A percentile compares a stretch with the other conserved stretches of the same genome.
These are phyloP conservation scores for Urocyon cinereoargenteus DNA, from an alignment of 2,797 vertebrate species.

Conservation along the genomic window DNA sequence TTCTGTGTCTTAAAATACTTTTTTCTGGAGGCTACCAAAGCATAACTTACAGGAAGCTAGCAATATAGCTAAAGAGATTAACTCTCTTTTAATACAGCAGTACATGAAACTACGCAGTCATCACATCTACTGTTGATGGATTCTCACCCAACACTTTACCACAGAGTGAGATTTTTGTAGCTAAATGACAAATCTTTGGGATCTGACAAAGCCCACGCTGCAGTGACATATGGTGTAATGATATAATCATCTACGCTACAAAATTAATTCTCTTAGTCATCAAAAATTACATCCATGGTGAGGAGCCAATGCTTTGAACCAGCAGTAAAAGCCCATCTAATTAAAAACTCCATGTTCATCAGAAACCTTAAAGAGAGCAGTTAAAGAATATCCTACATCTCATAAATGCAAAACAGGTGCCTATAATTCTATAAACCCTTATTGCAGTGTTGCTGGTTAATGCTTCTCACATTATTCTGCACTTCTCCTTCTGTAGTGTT, in stretches of 20 bases:
- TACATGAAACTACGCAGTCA: neutral
- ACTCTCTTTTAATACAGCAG: neutral
- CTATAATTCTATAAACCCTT: slow-evolving; percentile 46
- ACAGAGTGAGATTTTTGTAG: slow-evolving; percentile 27
- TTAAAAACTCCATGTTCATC: slow-evolving; percentile 79
- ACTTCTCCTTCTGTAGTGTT: neutral
- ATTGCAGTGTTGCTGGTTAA: slow-evolving; percentile 59
- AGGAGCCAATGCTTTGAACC: slow-evolving; percentile 67
- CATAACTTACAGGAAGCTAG: neutral
- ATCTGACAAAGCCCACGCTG: neutral
- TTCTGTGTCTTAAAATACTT: neutral
- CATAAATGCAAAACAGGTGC: slow-evolving; percentile 61
- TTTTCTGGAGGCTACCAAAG: neutral
- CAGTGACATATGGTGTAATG: slow-evolving; percentile 51
- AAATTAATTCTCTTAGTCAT: slow-evolving; percentile 70
- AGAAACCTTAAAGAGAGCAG: slow-evolving; percentile 50
- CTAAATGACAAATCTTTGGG: slow-evolving; percentile 58
- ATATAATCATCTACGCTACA: slow-evolving; percentile 49
- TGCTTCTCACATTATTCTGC: neutral
- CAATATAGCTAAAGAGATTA: neutral
- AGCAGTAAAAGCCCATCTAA: slow-evolving; percentile 79
- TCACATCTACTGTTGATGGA: neutral
- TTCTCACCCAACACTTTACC: neutral
- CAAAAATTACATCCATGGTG: slow-evolving; percentile 33
- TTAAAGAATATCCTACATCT: slow-evolving; percentile 64